Conservation (phyloP, 2,797 vertebrate genomes). For the Anguilla megastoma region DNA sequence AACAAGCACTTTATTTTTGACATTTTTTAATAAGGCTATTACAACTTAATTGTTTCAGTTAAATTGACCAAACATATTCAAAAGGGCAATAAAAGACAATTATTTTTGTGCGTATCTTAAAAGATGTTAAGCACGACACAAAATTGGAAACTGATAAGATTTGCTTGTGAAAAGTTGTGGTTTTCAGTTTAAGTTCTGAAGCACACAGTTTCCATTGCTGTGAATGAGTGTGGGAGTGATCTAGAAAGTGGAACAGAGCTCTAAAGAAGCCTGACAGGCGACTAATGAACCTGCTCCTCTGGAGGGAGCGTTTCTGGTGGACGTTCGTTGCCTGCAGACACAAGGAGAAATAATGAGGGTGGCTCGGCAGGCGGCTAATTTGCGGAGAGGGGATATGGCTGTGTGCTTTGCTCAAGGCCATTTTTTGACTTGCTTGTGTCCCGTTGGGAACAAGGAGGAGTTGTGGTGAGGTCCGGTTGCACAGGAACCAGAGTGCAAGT, state of each 20-base stretch:
- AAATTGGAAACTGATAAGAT: neutral
- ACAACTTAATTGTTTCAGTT: neutral
- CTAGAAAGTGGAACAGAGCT: neutral
- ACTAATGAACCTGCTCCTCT: constrained; percentile 9
- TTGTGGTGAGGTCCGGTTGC: neutral
- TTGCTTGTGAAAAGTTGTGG: neutral
- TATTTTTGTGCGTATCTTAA: neutral
- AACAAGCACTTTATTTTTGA: neutral
- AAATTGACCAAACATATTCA: neutral
- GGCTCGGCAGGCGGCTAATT: constrained; percentile 10
- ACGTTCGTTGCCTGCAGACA: neutral
- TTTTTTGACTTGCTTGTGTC: neutral
- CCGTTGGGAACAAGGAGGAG: neutral
- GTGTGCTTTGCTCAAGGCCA: neutral
- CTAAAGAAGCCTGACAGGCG: neutral
- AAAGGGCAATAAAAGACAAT: neutral
- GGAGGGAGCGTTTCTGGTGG: neutral
- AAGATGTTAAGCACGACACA: neutral
- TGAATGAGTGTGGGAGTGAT: neutral
- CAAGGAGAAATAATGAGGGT: neutral
- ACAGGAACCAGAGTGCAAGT: neutral
- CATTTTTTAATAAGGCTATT: neutral
- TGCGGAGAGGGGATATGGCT: constrained; percentile 6
- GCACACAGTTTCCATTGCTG: neutral
- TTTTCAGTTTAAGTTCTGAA: neutral